phyloP scores from a whole-genome alignment of 2,888 invertebrate genomes.

The Tanypteryx hageni region DNA sequence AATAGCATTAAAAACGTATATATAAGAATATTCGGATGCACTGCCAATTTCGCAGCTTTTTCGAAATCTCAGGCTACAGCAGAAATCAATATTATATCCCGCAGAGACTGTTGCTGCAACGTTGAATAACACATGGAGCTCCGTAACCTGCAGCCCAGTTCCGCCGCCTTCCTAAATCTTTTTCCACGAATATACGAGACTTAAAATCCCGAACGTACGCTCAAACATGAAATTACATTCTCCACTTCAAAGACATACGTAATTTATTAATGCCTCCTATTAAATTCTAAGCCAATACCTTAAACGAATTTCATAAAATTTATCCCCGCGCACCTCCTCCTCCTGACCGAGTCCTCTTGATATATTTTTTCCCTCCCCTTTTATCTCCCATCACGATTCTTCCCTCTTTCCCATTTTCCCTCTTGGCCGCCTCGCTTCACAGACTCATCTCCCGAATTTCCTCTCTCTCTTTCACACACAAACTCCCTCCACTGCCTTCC shows the following conservation, averaged over 20 bases:
- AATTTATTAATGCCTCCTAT: slow-evolving; percentile 46
- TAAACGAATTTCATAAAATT: slow-evolving; percentile 40
- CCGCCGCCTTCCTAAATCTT: neutral
- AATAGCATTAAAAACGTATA: too few relatives aligned
- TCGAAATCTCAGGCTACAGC: too few relatives aligned
- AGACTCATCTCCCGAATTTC: neutral
- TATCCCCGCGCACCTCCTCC: neutral
- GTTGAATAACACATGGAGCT: too few relatives aligned
- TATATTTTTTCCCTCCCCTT: neutral
- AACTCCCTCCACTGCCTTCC: neutral
- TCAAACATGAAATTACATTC: slow-evolving; percentile 24
- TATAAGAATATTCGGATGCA: too few relatives aligned
- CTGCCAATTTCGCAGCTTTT: too few relatives aligned
- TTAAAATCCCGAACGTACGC: neutral
- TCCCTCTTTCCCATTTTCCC: neutral
- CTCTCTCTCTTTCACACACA: neutral
- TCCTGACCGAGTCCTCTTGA: neutral
- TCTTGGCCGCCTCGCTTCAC: neutral
- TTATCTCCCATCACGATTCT: neutral
- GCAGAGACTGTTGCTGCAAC: too few relatives aligned
- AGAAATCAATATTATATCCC: too few relatives aligned
- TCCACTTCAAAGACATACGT: slow-evolving; percentile 43
- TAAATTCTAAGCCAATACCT: slow-evolving; percentile 38
- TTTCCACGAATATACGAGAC: neutral
- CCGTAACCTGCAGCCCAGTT: neutral